phyloP scores from a whole-genome alignment of 2,888 invertebrate genomes.

The Oxystoma pomonae region DNA sequence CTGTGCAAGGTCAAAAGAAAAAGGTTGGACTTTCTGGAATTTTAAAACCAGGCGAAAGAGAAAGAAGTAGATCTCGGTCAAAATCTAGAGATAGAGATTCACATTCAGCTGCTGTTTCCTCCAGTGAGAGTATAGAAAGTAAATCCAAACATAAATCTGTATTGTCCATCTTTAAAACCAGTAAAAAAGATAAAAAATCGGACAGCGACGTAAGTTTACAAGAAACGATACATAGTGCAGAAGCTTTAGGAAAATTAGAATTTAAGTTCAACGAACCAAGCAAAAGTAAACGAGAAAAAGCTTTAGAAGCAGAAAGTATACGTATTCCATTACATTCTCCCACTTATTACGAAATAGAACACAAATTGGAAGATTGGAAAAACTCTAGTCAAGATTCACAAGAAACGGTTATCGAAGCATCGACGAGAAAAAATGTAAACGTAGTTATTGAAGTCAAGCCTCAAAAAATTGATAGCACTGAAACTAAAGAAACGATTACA shows the following conservation, averaged over 20 bases:
- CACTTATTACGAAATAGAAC: slow-evolving; percentile 57
- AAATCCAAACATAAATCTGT: slow-evolving; percentile 61
- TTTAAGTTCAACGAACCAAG: slow-evolving; percentile 37
- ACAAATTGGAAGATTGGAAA: slow-evolving; percentile 39
- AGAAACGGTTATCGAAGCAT: slow-evolving; percentile 49
- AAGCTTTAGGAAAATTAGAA: slow-evolving; percentile 49
- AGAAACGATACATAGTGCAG: slow-evolving; percentile 31
- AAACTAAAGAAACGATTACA: slow-evolving; percentile 20
- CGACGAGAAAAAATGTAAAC: slow-evolving; percentile 27
- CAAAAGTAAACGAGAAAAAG: slow-evolving; percentile 55
- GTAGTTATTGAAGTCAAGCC: slow-evolving; percentile 27
- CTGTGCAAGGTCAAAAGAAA: slow-evolving; percentile 43
- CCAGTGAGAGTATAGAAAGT: slow-evolving; percentile 46
- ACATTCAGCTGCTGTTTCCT: slow-evolving; percentile 53
- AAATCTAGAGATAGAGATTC: slow-evolving; percentile 54
- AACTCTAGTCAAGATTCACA: slow-evolving; percentile 51
- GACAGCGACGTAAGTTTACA: slow-evolving; percentile 32
- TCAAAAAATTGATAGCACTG: slow-evolving; percentile 31
- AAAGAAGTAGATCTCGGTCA: slow-evolving; percentile 40
- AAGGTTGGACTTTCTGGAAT: slow-evolving; percentile 43
- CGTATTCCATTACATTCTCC: slow-evolving; percentile 74
- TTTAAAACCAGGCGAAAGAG: slow-evolving; percentile 41
- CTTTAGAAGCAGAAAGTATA: slow-evolving; percentile 59
- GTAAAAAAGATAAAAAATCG: slow-evolving; percentile 51
- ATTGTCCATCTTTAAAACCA: slow-evolving; percentile 63